Percentiles rank a stretch among this genome's conserved stretches.
These are phyloP conservation scores for Cheirogaleus medius DNA, from an alignment of 2,113 vertebrate genomes.

Conservation along the genomic window DNA sequence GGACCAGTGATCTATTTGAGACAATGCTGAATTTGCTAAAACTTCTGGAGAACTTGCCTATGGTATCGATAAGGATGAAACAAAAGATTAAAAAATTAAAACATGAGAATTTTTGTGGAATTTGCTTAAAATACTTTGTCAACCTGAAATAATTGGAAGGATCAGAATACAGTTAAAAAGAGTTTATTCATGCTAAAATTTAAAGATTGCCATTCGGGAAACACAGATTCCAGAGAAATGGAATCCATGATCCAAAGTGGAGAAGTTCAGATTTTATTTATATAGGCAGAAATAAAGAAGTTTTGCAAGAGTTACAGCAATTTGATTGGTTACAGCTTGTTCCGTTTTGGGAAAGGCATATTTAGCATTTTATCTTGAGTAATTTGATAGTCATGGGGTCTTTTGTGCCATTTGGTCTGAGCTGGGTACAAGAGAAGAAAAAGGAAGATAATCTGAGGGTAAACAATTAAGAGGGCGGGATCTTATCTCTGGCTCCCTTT, in stretches of 20 bases:
- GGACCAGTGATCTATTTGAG: accelerated
- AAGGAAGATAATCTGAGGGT: not conserved
- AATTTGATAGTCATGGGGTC: not conserved
- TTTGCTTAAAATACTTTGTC: not conserved
- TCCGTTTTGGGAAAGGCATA: not conserved
- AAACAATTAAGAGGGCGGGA: not conserved
- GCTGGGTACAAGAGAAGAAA: not conserved
- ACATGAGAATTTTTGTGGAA: not conserved
- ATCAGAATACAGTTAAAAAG: not conserved
- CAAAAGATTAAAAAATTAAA: not conserved
- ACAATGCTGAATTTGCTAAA: not conserved
- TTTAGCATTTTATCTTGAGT: not conserved
- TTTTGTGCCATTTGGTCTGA: not conserved
- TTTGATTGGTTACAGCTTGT: not conserved
- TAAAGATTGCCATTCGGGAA: not conserved
- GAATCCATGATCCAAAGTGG: not conserved
- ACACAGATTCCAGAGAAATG: not conserved
- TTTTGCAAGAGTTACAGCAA: not conserved
- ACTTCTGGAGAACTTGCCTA: not conserved
- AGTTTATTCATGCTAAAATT: not conserved
- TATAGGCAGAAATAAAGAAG: not conserved
- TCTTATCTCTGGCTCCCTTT: not conserved
- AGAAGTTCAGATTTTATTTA: not conserved
- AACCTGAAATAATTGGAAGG: not conserved
- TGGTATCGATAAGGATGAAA: not conserved